These are phyloP conservation scores for Parotocinclus haroldoi DNA, from an alignment of 2,797 vertebrate genomes.

Conservation along the genomic window DNA sequence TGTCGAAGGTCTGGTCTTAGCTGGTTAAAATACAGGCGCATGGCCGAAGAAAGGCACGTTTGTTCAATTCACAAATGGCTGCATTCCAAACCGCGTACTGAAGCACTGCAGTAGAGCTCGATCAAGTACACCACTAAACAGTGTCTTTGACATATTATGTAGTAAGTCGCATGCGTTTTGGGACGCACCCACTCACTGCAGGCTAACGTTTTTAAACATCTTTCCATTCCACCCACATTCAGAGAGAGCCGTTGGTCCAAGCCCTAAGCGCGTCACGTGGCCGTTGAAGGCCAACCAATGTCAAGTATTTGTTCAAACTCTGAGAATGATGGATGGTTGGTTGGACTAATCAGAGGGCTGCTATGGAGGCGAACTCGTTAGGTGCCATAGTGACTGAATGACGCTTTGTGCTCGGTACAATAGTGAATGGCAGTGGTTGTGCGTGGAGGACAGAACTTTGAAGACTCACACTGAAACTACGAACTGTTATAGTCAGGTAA, in stretches of 20 bases:
- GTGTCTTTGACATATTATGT: no score
- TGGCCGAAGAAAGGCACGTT: no score
- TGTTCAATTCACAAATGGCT: no score
- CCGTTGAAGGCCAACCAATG: slow-evolving; percentile 57
- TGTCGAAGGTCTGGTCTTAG: no score
- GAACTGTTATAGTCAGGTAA: slow-evolving; percentile 15
- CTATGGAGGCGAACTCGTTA: slow-evolving; percentile 59
- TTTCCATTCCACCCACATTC: no score
- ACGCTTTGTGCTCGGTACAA: slow-evolving; percentile 66
- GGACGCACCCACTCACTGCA: no score
- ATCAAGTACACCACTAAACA: no score
- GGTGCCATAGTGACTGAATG: slow-evolving; percentile 77
- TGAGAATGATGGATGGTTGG: slow-evolving; percentile 29
- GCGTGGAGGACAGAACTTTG: slow-evolving; percentile 49
- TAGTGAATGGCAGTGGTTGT: slow-evolving; percentile 55
- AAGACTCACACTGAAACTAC: slow-evolving; percentile 29
- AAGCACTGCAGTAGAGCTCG: no score
- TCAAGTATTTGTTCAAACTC: slow-evolving; percentile 63
- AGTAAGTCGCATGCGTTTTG: no score
- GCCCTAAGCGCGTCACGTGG: slow-evolving; percentile 2
- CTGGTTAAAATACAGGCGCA: no score
- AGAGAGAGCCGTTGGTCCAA: not conserved
- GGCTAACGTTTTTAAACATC: no score
- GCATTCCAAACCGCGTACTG: no score
- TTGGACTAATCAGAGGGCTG: slow-evolving; percentile 51